phyloP scores from a whole-genome alignment of 2,113 vertebrate genomes.

The cattle (Bos taurus) region ARS-UCD2.0 NC_037346.1:10861001-10861500 shows the following conservation, averaged over 20 bases:
- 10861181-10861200: not conserved
- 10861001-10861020: not conserved
- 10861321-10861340: conserved; percentile 3
- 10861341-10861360: conserved; percentile 6
- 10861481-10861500: not conserved
- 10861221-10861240: not conserved
- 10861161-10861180: not conserved
- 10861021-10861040: not conserved
- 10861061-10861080: not conserved
- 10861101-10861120: not conserved
- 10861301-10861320: not conserved
- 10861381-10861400: not conserved
- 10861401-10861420: too few relatives aligned
- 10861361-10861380: not conserved
- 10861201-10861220: not conserved
- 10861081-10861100: not conserved
- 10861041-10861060: not conserved
- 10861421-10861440: too few relatives aligned
- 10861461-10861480: too few relatives aligned
- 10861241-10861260: not conserved
- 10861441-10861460: too few relatives aligned
- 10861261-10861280: not conserved
- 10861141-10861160: not conserved
- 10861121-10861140: not conserved
- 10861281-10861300: not conserved